Base-by-base conservation (phyloP, 2,888 invertebrate genomes). In the Pogonocherus hispidulus region DNA sequence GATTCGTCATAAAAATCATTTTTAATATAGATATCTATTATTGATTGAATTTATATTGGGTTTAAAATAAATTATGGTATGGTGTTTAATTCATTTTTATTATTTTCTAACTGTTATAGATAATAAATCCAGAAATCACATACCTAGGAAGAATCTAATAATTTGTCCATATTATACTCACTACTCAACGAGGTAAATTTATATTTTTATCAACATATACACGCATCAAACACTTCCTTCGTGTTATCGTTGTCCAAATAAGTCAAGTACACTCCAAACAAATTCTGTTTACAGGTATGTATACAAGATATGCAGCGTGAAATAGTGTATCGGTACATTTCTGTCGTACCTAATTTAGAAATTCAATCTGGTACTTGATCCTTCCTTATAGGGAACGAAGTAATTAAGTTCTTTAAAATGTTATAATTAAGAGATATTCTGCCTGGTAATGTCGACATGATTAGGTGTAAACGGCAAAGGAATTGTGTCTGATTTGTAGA, bases 361-460 rank as follows among this genome's bases (percentile, higher is more conserved):
- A 41, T 20, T 3, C 20, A n/a, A 19, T 55, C 20, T 37, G 1
- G 6, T 8, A 37, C 55, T 55, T 37, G 37, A 41, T 19, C 19
- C 35, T 35, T 35, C 41, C 37, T 37, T 55, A 55, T 55, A 55
- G 6, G 22, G 55, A 22, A 20, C 9, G 20, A 55, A 19, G 20
- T 55, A 41, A 55, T 55, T 55, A 55, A 55, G 11, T 52, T 52
- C 52, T 32, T 19, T 27, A 52, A 32, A 52, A 52, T 52, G 20
- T 11, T 20, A 52, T 52, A 35, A 52, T 52, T 52, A 52, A 52
- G 52, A 52, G 27, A 18, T 52, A 32, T 52, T 52, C 32, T 9
- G 32, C 16, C 27, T 52, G 52, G 18, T 23, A 51, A 51, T 9
- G 5, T 5, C n/a, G n/a, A 41, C n/a, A 14, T 41, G 41, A 14